Percentiles rank a stretch among this genome's conserved stretches.
These are phyloP conservation scores for Catharus ustulatus DNA, from an alignment of 2,797 vertebrate species.

Conservation along the genomic window DNA sequence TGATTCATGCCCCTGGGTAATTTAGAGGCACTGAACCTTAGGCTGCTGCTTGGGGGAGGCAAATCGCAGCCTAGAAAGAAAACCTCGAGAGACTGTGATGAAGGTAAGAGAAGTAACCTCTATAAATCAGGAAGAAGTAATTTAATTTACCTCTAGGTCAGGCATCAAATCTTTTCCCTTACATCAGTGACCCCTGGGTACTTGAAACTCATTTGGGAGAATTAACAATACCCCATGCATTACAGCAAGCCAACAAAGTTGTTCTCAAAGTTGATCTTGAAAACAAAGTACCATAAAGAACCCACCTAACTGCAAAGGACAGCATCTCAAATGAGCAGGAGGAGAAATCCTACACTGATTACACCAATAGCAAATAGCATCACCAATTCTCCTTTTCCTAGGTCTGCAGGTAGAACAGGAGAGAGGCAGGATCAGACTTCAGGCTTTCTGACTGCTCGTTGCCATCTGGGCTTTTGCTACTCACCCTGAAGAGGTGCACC, in stretches of 20 bases:
- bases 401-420: neutral
- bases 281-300: neutral
- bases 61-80: neutral
- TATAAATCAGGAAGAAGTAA: neutral
- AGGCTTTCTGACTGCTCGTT: neutral
- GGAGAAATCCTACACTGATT: neutral
- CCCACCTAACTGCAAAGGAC: neutral
- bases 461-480: neutral
- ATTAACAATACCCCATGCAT: neutral
- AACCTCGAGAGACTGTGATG: neutral
- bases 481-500: neutral
- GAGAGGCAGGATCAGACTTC: neutral
- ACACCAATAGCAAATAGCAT: neutral
- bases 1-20: neutral
- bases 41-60: neutral
- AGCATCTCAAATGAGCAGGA: rapidly evolving
- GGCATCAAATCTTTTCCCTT: neutral
- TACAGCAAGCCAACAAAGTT: neutral
- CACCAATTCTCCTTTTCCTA: neutral
- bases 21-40: neutral
- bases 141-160: neutral
- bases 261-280: neutral
- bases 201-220: neutral
- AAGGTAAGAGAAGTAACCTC: neutral
- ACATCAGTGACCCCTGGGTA: slow-evolving; percentile 1